Base-by-base conservation (phyloP, 2,797 vertebrate species). In the Parauchenoglanis ngamensis region DNA sequence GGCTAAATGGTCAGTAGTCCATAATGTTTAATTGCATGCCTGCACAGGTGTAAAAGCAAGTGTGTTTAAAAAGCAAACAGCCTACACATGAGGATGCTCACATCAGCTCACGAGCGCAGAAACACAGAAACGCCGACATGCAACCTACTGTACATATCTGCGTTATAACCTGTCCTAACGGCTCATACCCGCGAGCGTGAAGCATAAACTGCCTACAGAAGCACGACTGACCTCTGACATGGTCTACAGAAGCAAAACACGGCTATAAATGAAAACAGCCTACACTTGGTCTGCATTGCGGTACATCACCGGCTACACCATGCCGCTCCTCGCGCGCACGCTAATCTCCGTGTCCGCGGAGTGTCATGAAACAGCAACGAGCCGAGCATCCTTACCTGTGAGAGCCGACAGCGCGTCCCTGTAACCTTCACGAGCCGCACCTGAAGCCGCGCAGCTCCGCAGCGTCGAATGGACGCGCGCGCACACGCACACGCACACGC, bases 381-480 rank as follows among this genome's bases (percentile, higher is more conserved):
- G 44, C 7, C 11, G 25, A 85, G 46, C 73, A 73, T 88, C 56
- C 94, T 94, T 94, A 96, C 96, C 96, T 94, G 93, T 61, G 44
- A 92, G 85, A 67, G 89, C 87, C 91, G 88, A 90, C 86, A 85
- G 78, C 89, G 86, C 80, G 92, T 92, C 89, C 87, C 85, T 78
- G 90, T 91, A 92, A 91, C 94, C 94, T 94, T 94, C 92, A 91
- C 90, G 91, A 92, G 88, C 91, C 92, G 67, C 93, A 91, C 92
- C 93, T 93, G 92, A 87, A 92, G 93, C 94, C 93, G 92, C 93
- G 94, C 94, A 94, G 93, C 93, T 89, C 91, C 91, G 94, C 94
- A 93, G 94, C 92, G 90, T 92, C 89, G 87, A 90, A 90, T 92
- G 91, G 90, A 92, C 88, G 67, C 85, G 83, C 78, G 65, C 91